phyloP scores from a whole-genome alignment of 2,888 invertebrate genomes.

The Taphrorychus bicolor region DNA sequence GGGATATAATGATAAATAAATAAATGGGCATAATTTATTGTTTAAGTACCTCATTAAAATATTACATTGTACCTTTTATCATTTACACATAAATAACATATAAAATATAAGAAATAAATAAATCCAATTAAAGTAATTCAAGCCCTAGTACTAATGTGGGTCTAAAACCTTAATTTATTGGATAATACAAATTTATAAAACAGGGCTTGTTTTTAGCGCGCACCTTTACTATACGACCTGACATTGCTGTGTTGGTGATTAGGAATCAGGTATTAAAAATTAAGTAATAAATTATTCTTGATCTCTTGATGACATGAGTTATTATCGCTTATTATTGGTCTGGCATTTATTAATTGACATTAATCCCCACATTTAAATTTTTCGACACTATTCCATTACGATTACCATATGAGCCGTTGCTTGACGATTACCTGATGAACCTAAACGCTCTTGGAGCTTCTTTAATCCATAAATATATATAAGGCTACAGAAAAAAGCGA shows the following conservation, averaged over 20 bases:
- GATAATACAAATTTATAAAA: too few relatives aligned
- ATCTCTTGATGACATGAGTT: neutral
- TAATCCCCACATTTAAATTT: neutral
- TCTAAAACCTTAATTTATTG: too few relatives aligned
- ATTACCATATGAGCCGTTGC: neutral
- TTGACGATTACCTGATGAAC: neutral
- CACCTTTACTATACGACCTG: too few relatives aligned
- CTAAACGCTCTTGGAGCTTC: neutral
- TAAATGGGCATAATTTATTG: neutral
- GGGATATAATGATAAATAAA: neutral
- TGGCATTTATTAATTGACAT: neutral
- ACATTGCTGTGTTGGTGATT: too few relatives aligned
- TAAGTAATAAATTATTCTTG: neutral
- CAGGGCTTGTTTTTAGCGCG: too few relatives aligned
- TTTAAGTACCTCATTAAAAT: slow-evolving; percentile 27
- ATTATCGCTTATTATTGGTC: neutral
- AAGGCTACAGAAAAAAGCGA: neutral
- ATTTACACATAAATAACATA: slow-evolving; percentile 25
- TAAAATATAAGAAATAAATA: neutral
- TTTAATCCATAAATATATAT: neutral
- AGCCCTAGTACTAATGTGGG: neutral
- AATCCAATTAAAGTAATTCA: too few relatives aligned
- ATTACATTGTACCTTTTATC: slow-evolving; percentile 16
- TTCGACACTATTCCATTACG: neutral
- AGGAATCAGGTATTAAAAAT: neutral